Evolutionary conservation across 2,113 vertebrate species (phyloP), one percentile per base, ranked within the genome.

Genomic region (Brachypteracias leptosomus): DNA sequence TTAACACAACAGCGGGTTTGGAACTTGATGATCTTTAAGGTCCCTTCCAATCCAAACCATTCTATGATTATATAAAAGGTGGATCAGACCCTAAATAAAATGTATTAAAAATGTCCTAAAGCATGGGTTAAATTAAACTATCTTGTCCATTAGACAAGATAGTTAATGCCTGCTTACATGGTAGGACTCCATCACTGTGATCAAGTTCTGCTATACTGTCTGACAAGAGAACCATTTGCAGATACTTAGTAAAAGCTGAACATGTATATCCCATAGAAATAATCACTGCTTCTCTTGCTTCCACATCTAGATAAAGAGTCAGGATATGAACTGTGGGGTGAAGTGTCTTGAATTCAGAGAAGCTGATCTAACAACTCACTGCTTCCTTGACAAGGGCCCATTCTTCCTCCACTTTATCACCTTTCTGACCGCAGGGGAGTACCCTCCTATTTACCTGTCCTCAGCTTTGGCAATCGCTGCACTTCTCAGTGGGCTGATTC

Each of bases 171-270:
- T 58, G 81, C 88, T 96, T 78, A 85, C 85, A 51, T 75, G 55
- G 55, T 66, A 74, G 29, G 68, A 44, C 70, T 93, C 91, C 89
- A 82, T 75, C 92, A 85, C 11, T 4, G 11, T 81, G 68, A 57
- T 59, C 76, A 28, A 52, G 51, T 93, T 93, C 82, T 72, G 66
- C 82, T 85, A 68, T 54, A 67, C 52, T 63, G 63, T 71, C 88
- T 93, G 88, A 89, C 57, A 95, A 93, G 35, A 84, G 29, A 95
- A 88, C 46, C 61, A 82, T 78, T 85, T 78, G 71, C 71, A 94
- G 17, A 44, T 31, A 58, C 36, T 90, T 38, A 65, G 31, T 66
- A 80, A 68, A 85, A 89, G 49, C 85, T 33, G 47, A 66, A 72
- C 26, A 47, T 55, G 29, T 31, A 55, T 3, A 61, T 36, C 40